Percentiles rank a stretch among this genome's conserved stretches.
These are phyloP conservation scores for Cardiocondyla obscurior DNA, from an alignment of 1,140 invertebrate species.

Conservation along the genomic window DNA sequence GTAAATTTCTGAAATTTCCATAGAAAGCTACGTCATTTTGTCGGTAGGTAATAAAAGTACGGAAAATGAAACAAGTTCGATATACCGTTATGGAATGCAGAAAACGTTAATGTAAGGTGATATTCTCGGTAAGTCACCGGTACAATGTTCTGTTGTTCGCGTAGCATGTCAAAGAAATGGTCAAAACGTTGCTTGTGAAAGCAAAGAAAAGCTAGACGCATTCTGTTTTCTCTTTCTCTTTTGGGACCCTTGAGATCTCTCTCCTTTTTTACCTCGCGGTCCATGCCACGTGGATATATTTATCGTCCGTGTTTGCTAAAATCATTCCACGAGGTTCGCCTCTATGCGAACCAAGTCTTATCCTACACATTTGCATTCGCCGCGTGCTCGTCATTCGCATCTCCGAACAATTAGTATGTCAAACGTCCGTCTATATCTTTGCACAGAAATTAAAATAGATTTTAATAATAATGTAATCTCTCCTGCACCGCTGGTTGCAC, in stretches of 20 bases:
- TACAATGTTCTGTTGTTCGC: background rate
- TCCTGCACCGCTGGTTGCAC: background rate
- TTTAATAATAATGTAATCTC: background rate
- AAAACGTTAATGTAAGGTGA: background rate
- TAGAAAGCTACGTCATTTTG: background rate
- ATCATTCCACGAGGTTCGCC: conserved; percentile 52
- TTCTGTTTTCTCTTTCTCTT: conserved; percentile 7
- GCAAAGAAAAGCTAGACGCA: conserved; percentile 10
- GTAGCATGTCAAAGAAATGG: conserved; percentile 21
- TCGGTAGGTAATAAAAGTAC: background rate
- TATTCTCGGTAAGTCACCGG: background rate
- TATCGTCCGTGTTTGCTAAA: conserved; percentile 72
- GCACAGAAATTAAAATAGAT: conserved; percentile 1
- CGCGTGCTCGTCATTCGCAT: background rate
- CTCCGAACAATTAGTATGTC: conserved; percentile 2
- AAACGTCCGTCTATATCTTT: background rate
- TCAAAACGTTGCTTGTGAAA: conserved; percentile 23
- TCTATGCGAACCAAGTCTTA: conserved; percentile 2
- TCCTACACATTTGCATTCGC: conserved; percentile 14
- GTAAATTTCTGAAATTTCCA: background rate
- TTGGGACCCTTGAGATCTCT: background rate
- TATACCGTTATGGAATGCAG: background rate
- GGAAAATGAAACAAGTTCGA: background rate
- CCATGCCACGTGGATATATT: conserved; percentile 70
- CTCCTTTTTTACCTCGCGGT: background rate